Evolutionary conservation across 2,113 vertebrate species (phyloP), one percentile per base, ranked within the genome.

Genomic region (Seriola aureovittata): DNA sequence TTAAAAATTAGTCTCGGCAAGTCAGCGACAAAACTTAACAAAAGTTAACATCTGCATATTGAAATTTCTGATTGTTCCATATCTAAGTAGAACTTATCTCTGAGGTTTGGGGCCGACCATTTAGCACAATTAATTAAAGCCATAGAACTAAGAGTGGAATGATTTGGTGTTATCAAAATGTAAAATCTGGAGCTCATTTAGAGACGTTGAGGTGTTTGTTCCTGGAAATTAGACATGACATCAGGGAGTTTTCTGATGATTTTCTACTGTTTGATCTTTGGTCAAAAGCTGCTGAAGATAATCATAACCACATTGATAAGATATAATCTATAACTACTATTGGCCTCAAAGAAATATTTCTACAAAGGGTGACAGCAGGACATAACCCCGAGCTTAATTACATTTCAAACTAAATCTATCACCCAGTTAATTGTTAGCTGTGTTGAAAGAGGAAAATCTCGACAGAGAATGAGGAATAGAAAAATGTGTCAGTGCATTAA

Each of bases 221-320:
- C 29, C 46, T 17, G 58, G 23, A 40, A 59, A 73, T 73, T 13
- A 74, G 25, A 32, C 4, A 4, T 6, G 25, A 75, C 44, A 0
- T 21, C 13, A 23, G 34, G 16, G 17, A 62, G 48, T 8, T 65
- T 73, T 74, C 57, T 65, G 78, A 57, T 71, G 0, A 44, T 54
- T 16, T 17, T 6, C 34, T 44, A 1, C 9, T 21, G 0, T 78
- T 55, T 81, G 68, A 73, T 81, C 46, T 81, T 32, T 72, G 55
- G 11, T 68, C 54, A 55, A 25, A 69, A 75, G 64, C 69, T 42
- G 58, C 59, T 32, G 25, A 40, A 76, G 73, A 65, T 71, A 23
- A 83, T 82, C 72, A 2, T 46, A 21, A 80, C 8, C 50, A 10
- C 9, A 5, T 12, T 1, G 70, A 58, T 21, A 25, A 58, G 23